Base-by-base conservation (phyloP, 2,888 invertebrate species). In the Clunio marinus region DNA sequence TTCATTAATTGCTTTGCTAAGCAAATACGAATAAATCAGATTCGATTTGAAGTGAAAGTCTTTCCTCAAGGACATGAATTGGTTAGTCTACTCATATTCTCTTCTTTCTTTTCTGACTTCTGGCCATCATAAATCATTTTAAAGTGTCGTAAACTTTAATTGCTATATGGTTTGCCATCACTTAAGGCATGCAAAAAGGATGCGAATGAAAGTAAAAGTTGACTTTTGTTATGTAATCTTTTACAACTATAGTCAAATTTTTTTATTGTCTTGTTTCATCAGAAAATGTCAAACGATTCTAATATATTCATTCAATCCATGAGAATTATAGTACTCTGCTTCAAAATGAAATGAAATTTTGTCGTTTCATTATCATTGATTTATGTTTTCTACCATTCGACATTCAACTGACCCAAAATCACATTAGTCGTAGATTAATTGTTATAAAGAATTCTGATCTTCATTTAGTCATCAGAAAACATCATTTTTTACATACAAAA, bases 291-390 rank as follows among this genome's bases (percentile, higher is more conserved):
- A n/a, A n/a, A n/a, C n/a, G n/a, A n/a, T n/a, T n/a, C n/a, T n/a
- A n/a, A n/a, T n/a, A n/a, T n/a, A n/a, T n/a, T n/a, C n/a, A n/a
- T n/a, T n/a, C n/a, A n/a, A n/a, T n/a, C n/a, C 35, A 32, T 13
- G 35, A 32, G 35, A 32, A 5, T 32, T 32, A 8, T 32, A 32
- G 13, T 32, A 5, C 35, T 24, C 24, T 20, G 15, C 22, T 41
- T 62, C 62, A 32, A 32, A 32, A 32, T 17, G 62, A 28, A 62
- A 62, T 62, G 3, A 27, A 57, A 57, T 66, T 35, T 32, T 66
- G 55, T 55, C 66, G 32, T 66, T 66, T 55, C 66, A 66, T 46
- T 66, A 66, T 66, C 66, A 66, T 46, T 66, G 66, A 66, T 66
- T 66, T 66, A 66, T 66, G 55, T 63, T 57, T n/a, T 13, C 24